Evolutionary conservation across 2,113 vertebrate species (phyloP).

Genomic region (Cyphomyrus plagiostoma): DNA sequence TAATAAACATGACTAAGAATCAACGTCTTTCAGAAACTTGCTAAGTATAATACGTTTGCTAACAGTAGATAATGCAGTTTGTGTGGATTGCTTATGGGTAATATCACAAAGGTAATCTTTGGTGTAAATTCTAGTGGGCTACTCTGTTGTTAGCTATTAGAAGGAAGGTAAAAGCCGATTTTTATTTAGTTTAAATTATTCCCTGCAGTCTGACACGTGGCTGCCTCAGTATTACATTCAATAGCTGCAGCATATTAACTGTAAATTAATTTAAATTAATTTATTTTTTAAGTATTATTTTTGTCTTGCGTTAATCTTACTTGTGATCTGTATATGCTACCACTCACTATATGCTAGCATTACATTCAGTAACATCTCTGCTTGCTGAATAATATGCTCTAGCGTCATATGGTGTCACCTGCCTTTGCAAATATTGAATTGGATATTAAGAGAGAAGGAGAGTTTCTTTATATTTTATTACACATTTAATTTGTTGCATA

Average conservation of each 20-base stretch:
- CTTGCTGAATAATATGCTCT: not conserved
- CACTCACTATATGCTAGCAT: not conserved
- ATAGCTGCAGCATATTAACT: not conserved
- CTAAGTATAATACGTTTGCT: not conserved
- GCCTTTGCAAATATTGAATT: not conserved
- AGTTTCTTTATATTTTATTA: not conserved
- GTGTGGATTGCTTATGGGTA: not conserved
- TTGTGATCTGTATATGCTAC: not conserved
- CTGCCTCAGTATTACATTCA: not conserved
- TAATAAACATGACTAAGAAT: not conserved
- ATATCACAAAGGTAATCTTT: not conserved
- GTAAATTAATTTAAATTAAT: not conserved
- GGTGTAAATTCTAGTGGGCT: not conserved
- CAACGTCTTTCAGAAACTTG: not conserved
- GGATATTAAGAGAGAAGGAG: not conserved
- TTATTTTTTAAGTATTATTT: not conserved
- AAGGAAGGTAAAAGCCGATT: not conserved
- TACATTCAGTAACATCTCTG: not conserved
- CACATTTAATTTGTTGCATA: not conserved
- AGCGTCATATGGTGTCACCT: not conserved
- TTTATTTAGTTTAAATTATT: not conserved
- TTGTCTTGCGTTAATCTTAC: not conserved
- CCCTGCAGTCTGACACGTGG: not conserved
- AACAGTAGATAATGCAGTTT: not conserved
- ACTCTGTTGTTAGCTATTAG: not conserved